Base-by-base conservation (phyloP, 2,888 invertebrate genomes). In the Phragmatobia fuliginosa region DNA sequence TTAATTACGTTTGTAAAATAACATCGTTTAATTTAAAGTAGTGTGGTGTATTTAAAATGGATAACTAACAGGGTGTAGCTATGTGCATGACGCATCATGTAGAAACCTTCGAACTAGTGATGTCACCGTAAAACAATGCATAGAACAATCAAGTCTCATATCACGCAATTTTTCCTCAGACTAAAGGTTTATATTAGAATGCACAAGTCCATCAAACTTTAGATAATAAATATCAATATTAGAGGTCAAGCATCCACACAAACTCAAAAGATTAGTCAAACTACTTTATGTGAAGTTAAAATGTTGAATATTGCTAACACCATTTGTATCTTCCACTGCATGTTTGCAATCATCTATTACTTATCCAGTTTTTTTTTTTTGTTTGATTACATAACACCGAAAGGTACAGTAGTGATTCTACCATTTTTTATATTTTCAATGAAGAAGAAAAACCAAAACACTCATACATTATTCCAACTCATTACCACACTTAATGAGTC, bases 281-380 rank as follows among this genome's bases (percentile, higher is more conserved):
- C 28, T 18, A 6, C 65, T 38, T 70, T 38, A 62, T 14, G 56
- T 70, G 56, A 74, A 72, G 68, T 68, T 33, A 28, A 6, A 61
- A 32, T 62, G 59, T 14, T n/a, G 31, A 61, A 28, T 60, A 32
- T 62, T 45, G 36, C 45, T 59, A 36, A 25, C 90, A 91, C 91
- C 90, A 71, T 78, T 77, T 28, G 87, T 76, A 41, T 83, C 77
- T 76, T 82, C 83, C 69, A 83, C 70, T 3, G 77, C 73, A 66
- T 83, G 80, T 79, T 84, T 81, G 66, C 71, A 78, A 36, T 72
- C 77, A 67, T 77, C 83, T 25, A 77, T 31, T 41, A 80, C 65
- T 18, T 78, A 76, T 68, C 76, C 74, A 38, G 80, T 72, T 62
- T 79, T 77, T 76, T 84, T 85, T 18, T 79, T 74, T 52, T 58